Base-by-base conservation (phyloP, 1,140 invertebrate genomes). In the Conus betulinus region DNA sequence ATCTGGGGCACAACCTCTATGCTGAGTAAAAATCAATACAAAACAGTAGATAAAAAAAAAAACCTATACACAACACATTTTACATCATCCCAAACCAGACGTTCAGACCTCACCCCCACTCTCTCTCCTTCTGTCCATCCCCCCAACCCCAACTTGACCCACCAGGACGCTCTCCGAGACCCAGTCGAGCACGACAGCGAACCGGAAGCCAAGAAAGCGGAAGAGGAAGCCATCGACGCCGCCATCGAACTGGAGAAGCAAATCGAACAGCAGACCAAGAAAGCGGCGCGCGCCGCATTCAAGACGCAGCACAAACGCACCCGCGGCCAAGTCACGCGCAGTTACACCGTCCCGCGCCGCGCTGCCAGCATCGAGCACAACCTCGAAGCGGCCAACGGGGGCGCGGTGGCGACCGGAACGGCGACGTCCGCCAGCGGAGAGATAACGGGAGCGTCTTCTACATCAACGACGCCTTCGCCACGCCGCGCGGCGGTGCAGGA, bases 391-490 rank as follows among this genome's bases (percentile, higher is more conserved):
- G 89, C 86, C 39, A 74, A 84, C n/a, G 87, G 57, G 39, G 76
- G 39, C 17, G 39, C n/a, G 27, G 74, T 53, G 67, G 53, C 27
- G 74, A 81, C 53, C 20, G 67, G 23, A 25, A 57, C 52, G 83
- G 76, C 81, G 52, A 11, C 57, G 0, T 60, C 57, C 8, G 57
- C 57, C 57, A 60, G 15, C 57, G 57, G 57, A 8, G 57, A 8
- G 85, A 79, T 11, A 91, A 86, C 84, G 83, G 81, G 20, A 89
- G 89, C 55, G 82, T 91, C 23, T 91, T 88, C 83, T 91, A 91
- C 84, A 84, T 91, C 71, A 91, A 91, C 84, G 88, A 91, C 87
- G 89, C 88, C 39, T 91, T 83, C 87, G 78, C 85, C n/a, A 89
- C 74, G 51, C 85, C 76, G 52, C 27, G 85, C 3, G 85, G 71